Conservation (phyloP, 2,888 invertebrate genomes). For the Colostygia pectinataria region DNA sequence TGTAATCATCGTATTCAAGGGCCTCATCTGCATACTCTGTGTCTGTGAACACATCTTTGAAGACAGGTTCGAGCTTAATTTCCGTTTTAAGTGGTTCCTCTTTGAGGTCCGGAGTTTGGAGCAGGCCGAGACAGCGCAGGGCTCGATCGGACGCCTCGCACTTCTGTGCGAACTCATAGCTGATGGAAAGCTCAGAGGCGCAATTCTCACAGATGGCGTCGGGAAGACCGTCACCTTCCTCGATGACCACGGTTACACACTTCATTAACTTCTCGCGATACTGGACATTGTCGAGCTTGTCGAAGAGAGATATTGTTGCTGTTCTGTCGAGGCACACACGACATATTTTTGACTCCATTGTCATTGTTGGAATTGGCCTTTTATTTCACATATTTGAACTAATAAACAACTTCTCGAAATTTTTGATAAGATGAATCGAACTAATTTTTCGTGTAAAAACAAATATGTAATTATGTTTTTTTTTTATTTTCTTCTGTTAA, state of each 20-base stretch:
- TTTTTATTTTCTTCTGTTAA: too few species aligned
- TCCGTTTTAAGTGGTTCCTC: slow-evolving; percentile 30
- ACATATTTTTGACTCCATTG: slow-evolving; percentile 52
- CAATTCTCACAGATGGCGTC: slow-evolving; percentile 62
- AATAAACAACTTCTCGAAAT: too few species aligned
- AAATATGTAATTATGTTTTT: too few species aligned
- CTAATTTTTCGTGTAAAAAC: too few species aligned
- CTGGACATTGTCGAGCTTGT: slow-evolving; percentile 53
- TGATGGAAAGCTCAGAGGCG: slow-evolving; percentile 51
- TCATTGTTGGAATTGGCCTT: too few species aligned
- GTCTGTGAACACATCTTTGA: background rate
- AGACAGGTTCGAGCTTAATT: slow-evolving; percentile 40
- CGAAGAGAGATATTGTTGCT: slow-evolving; percentile 61
- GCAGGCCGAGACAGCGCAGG: slow-evolving; percentile 50
- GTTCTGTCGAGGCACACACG: slow-evolving; percentile 64
- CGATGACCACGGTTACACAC: slow-evolving; percentile 57
- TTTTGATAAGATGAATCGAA: too few species aligned
- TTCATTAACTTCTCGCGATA: slow-evolving; percentile 62
- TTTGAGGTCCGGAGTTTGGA: slow-evolving; percentile 14
- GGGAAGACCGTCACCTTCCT: slow-evolving; percentile 65
- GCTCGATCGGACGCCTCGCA: slow-evolving; percentile 24
- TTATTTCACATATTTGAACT: too few species aligned
- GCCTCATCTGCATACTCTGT: background rate
- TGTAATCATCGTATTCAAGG: slow-evolving; percentile 3
- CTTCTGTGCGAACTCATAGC: slow-evolving; percentile 56